These are phyloP conservation scores for Tenebrosternarchus preto DNA, from an alignment of 2,113 vertebrate species.

Conservation along the genomic window DNA sequence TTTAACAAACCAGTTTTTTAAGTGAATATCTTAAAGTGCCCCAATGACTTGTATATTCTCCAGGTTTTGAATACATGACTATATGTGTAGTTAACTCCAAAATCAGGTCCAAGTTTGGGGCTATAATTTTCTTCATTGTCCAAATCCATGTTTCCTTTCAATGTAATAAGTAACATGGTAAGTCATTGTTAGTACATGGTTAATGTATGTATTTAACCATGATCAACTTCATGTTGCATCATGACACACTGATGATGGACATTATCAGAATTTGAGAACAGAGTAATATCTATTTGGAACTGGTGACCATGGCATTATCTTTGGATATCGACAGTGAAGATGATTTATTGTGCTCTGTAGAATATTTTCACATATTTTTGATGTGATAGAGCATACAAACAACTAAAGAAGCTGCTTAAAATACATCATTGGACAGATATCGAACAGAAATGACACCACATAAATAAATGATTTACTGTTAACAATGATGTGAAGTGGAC, in stretches of 20 bases:
- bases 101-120: neutral
- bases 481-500: neutral
- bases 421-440: neutral
- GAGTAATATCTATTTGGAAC: too few relatives aligned
- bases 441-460: neutral
- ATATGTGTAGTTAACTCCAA: neutral
- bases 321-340: neutral
- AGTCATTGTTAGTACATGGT: too few relatives aligned
- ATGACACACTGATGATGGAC: too few relatives aligned
- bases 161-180: neutral
- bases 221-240: too few relatives aligned
- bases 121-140: neutral
- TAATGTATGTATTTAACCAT: too few relatives aligned
- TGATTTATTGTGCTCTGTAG: neutral
- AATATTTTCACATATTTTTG: constrained; percentile 3
- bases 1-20: constrained; percentile 1
- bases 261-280: too few relatives aligned
- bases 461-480: constrained; percentile 12
- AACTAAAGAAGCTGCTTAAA: neutral
- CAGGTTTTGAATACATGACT: neutral
- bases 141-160: neutral
- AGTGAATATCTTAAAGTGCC: neutral
- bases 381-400: neutral
- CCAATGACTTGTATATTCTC: neutral
- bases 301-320: too few relatives aligned